Evolutionary conservation across 2,797 vertebrate species (phyloP).

Genomic region (Tiaroga cobitis): DNA sequence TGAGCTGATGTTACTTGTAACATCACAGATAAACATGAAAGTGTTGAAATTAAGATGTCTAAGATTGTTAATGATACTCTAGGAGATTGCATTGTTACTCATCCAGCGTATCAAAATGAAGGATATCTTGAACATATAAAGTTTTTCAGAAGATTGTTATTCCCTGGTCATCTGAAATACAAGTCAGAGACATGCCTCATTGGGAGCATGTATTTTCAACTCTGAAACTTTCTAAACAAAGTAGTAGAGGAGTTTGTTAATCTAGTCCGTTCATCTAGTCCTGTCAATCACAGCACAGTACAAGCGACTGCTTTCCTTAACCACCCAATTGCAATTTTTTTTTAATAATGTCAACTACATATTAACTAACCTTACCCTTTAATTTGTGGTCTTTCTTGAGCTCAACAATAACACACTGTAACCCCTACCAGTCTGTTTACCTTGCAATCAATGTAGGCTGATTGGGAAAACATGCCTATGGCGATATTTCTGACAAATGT

Average conservation of each 20-base stretch:
- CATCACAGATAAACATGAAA: constrained; percentile 24
- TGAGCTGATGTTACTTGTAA: not conserved
- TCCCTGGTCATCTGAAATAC: not conserved
- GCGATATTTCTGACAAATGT: not conserved
- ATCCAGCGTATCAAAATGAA: not conserved
- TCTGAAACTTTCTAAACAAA: not conserved
- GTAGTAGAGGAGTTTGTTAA: not conserved
- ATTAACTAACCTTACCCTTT: not conserved
- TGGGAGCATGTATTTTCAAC: not conserved
- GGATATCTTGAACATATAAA: not conserved
- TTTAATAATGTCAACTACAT: not conserved
- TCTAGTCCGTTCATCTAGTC: not conserved
- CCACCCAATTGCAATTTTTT: not conserved
- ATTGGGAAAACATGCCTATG: not conserved
- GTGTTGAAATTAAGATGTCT: not conserved
- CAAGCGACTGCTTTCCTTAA: not conserved
- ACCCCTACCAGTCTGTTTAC: too few species aligned
- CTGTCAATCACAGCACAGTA: not conserved
- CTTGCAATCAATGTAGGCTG: not conserved
- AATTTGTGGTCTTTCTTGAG: not conserved
- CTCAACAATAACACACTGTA: not conserved
- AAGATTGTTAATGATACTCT: not conserved
- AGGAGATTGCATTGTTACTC: not conserved
- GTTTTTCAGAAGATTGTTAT: not conserved
- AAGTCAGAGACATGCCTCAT: not conserved